phyloP scores from a whole-genome alignment of 2,113 vertebrate genomes.

The Semnopithecus entellus region DNA sequence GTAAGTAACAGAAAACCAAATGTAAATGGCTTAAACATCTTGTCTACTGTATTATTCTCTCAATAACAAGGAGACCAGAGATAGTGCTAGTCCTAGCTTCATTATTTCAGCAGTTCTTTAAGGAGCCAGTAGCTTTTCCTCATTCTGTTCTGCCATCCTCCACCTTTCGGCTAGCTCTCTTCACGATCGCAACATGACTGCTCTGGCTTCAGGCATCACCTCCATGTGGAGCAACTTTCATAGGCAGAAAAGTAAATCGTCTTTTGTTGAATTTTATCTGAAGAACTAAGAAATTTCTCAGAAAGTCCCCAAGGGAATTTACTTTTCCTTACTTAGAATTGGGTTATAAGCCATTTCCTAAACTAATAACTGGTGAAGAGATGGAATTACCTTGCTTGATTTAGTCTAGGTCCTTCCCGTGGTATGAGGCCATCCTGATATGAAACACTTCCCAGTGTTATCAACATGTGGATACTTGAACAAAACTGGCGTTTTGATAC shows the following conservation, averaged over 20 bases:
- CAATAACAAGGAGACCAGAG: background rate
- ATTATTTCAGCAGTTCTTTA: background rate
- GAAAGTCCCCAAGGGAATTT: background rate
- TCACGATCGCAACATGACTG: background rate
- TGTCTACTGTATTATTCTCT: background rate
- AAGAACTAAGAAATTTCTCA: conserved; percentile 41
- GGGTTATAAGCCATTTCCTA: conserved; percentile 36
- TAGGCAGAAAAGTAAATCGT: background rate
- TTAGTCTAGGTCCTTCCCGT: background rate
- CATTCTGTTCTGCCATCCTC: background rate
- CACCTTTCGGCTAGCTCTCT: background rate
- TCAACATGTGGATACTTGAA: background rate
- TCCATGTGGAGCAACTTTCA: background rate
- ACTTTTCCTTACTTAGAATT: background rate
- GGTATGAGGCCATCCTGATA: background rate
- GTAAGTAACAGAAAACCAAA: background rate
- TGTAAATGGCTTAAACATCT: background rate
- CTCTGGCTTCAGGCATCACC: background rate
- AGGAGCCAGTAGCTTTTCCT: background rate
- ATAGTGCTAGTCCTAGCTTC: background rate
- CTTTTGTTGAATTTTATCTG: conserved; percentile 18
- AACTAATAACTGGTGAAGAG: background rate
- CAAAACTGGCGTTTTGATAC: background rate
- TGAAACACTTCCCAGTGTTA: background rate
- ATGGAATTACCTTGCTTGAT: background rate